Conservation (phyloP, 2,888 invertebrate species). For the Drosophila ezoana region DNA sequence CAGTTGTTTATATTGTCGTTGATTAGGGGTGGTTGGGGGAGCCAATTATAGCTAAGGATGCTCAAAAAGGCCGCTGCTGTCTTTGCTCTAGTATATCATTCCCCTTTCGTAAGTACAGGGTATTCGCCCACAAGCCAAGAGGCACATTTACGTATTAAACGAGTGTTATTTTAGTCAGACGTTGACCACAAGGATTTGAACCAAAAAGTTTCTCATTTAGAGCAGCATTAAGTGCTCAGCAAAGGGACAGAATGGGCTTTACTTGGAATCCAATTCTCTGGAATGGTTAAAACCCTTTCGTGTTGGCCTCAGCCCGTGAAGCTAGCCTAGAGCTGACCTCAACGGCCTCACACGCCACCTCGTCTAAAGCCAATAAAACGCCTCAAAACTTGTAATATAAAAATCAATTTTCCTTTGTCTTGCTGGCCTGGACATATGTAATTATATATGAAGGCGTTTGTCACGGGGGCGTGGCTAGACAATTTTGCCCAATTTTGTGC, state of each 20-base stretch:
- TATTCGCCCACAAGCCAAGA: slow-evolving; percentile 3
- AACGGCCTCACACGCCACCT: slow-evolving; percentile 40
- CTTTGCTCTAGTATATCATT: not conserved
- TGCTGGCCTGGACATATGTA: slow-evolving; percentile 12
- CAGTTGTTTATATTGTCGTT: too few species aligned
- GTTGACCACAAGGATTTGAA: slow-evolving; percentile 54
- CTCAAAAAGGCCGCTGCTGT: not conserved
- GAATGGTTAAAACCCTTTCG: slow-evolving; percentile 32
- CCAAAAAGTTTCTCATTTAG: slow-evolving; percentile 66
- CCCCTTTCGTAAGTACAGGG: slow-evolving; percentile 1
- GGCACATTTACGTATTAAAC: slow-evolving; percentile 27
- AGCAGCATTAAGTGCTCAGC: slow-evolving; percentile 73
- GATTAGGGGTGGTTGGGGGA: too few species aligned
- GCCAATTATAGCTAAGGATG: too few species aligned
- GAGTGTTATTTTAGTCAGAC: slow-evolving; percentile 45
- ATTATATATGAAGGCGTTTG: slow-evolving; percentile 33
- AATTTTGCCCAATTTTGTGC: slow-evolving; percentile 57
- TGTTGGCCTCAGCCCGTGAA: not conserved
- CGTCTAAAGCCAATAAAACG: slow-evolving; percentile 45
- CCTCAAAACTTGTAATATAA: slow-evolving; percentile 47
- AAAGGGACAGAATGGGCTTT: slow-evolving; percentile 60
- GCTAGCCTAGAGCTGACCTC: slow-evolving; percentile 36
- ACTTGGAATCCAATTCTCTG: not conserved
- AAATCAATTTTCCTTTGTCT: slow-evolving; percentile 68
- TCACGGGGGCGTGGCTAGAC: slow-evolving; percentile 34